Conservation (phyloP, 1,140 invertebrate genomes). For the Bacillus rossius region DNA sequence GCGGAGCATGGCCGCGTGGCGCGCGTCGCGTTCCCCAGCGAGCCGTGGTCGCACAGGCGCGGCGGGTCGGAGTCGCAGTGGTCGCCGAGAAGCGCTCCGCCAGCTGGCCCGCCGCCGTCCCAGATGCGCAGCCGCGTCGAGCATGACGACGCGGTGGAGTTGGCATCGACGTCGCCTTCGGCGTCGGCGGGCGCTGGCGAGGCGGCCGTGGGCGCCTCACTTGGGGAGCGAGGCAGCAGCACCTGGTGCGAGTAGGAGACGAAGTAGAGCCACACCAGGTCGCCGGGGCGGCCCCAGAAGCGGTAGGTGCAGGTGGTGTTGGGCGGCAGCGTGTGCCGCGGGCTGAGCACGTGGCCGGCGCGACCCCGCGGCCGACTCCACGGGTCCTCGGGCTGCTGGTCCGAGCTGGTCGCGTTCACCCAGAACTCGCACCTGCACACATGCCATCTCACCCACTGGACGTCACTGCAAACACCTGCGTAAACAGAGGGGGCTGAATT, state of each 20-base stretch:
- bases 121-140: conserved; percentile 55
- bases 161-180: conserved; percentile 26
- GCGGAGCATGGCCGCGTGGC: conserved; percentile 65
- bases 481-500: no score
- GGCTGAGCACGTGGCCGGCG: conserved; percentile 61
- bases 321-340: conserved; percentile 74
- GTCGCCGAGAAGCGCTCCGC: conserved; percentile 48
- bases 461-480: no score
- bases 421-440: conserved; percentile 58
- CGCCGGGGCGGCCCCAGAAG: conserved; percentile 68
- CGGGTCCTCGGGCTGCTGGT: conserved; percentile 30
- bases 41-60: conserved; percentile 72
- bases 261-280: conserved; percentile 84
- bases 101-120: conserved; percentile 44
- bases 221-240: neutral
- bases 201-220: conserved; percentile 7
- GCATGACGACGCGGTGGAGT: conserved; percentile 31
- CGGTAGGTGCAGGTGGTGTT: conserved; percentile 83
- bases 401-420: conserved; percentile 58
- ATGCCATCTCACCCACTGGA: no score
- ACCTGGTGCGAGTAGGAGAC: conserved; percentile 65
- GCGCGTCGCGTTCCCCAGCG: conserved; percentile 65
- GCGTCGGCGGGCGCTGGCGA: neutral
- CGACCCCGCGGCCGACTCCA: conserved; percentile 45
- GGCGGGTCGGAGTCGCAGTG: conserved; percentile 71